Percentiles rank a stretch among this genome's conserved stretches.
Evolutionary conservation across 2,113 vertebrate genomes (phyloP).

Genomic region (Cavia porcellus): DNA sequence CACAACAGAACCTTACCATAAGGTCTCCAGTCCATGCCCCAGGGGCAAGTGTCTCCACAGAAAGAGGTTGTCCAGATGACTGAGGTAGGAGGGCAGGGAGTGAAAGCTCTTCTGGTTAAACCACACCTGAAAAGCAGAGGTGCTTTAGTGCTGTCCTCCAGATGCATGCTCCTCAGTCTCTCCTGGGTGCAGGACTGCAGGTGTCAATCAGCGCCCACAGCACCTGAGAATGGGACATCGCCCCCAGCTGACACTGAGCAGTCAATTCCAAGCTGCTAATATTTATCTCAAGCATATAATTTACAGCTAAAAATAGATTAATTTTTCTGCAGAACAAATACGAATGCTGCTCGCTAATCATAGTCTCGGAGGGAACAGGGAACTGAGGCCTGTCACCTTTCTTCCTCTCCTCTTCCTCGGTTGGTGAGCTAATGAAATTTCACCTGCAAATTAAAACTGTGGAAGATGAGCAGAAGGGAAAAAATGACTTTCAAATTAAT

Average conservation of each 20-base stretch:
- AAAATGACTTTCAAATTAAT: slow-evolving; percentile 75
- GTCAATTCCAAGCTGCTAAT: slow-evolving; percentile 47
- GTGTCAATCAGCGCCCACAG: neutral
- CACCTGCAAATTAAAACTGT: slow-evolving; percentile 75
- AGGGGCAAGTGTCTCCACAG: slow-evolving; percentile 86
- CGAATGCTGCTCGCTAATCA: slow-evolving; percentile 69
- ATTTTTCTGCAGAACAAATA: slow-evolving; percentile 71
- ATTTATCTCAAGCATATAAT: slow-evolving; percentile 71
- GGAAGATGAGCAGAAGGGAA: slow-evolving; percentile 55
- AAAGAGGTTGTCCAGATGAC: slow-evolving; percentile 89
- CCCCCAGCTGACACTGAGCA: neutral
- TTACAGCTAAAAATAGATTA: slow-evolving; percentile 76
- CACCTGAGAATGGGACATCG: neutral
- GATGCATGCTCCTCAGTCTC: neutral
- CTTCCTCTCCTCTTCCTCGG: slow-evolving; percentile 48
- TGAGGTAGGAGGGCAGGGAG: slow-evolving; percentile 86
- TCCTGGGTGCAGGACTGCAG: accelerated
- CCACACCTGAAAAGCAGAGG: slow-evolving; percentile 86
- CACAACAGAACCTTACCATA: slow-evolving; percentile 84
- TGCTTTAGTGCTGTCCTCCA: neutral
- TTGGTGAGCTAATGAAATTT: slow-evolving; percentile 76
- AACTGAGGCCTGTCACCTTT: slow-evolving; percentile 24
- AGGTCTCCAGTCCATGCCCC: slow-evolving; percentile 80
- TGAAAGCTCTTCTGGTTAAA: slow-evolving; percentile 89
- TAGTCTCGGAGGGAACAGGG: slow-evolving; percentile 39